Percentiles rank a stretch among this genome's conserved stretches.
Conservation (phyloP, 2,797 vertebrate species). For the Muscicapa striata region DNA sequence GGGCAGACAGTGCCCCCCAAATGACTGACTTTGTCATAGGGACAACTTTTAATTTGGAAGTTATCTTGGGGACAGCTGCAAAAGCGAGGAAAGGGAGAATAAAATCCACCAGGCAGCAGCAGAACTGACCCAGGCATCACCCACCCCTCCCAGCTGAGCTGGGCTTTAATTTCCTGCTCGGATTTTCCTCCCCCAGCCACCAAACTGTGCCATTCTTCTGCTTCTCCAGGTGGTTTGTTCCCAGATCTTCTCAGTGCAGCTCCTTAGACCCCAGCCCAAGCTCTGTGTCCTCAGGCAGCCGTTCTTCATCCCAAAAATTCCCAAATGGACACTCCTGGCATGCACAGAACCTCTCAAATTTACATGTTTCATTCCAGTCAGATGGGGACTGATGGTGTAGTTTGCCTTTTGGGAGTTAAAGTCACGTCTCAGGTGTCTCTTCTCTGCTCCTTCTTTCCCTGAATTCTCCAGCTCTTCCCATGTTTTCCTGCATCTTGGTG, state of each 20-base stretch:
- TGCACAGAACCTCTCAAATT: neutral
- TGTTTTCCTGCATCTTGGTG: fast-evolving
- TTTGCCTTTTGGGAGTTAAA: neutral
- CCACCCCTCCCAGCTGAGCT: neutral
- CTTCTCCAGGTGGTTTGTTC: neutral
- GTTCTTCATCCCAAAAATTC: neutral
- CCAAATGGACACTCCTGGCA: neutral
- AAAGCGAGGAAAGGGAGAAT: neutral
- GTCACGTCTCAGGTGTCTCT: neutral
- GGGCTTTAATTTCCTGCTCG: neutral
- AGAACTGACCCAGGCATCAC: neutral
- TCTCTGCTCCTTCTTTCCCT: neutral
- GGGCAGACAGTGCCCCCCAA: neutral
- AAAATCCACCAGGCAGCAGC: neutral
- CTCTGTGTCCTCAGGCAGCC: neutral
- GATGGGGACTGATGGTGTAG: neutral
- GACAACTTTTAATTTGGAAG: neutral
- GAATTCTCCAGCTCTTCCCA: neutral
- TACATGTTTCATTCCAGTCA: neutral
- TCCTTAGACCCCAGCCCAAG: neutral
- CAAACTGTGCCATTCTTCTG: neutral
- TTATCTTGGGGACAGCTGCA: fast-evolving
- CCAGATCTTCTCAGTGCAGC: neutral
- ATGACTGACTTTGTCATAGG: neutral
- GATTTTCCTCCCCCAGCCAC: neutral